phyloP scores from a whole-genome alignment of 2,113 vertebrate genomes.

The Tragelaphus imberbis region DNA sequence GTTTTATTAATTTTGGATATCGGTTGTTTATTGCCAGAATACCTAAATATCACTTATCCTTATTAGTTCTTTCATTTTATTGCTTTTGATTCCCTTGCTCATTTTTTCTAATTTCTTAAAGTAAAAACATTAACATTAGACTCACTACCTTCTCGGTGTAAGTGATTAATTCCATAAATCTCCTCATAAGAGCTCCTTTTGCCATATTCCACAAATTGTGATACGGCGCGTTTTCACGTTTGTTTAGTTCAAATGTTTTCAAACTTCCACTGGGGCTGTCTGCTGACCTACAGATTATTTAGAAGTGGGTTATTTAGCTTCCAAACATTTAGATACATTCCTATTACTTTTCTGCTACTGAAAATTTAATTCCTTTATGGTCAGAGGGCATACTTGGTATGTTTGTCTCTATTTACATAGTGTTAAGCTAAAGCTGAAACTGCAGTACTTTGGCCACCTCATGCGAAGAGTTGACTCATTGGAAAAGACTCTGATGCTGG shows the following conservation, averaged over 20 bases:
- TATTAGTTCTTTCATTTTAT: too few species aligned
- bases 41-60: not conserved
- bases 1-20: not conserved
- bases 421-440: too few species aligned
- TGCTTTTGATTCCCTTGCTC: not conserved
- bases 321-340: not conserved
- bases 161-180: not conserved
- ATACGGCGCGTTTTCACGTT: not conserved
- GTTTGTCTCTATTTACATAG: accelerated
- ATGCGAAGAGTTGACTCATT: too few species aligned
- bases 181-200: not conserved
- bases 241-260: not conserved
- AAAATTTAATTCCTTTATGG: not conserved
- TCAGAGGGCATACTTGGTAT: accelerated
- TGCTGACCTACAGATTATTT: not conserved
- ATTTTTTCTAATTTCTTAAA: not conserved
- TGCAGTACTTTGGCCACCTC: too few species aligned
- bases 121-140: not conserved
- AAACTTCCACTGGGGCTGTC: not conserved
- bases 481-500: too few species aligned
- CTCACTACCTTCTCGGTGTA: not conserved
- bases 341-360: not conserved
- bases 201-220: too few species aligned
- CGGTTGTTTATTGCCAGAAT: not conserved
- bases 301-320: not conserved